Conservation (phyloP, 2,797 vertebrate species). For the Notolabrus celidotus region DNA sequence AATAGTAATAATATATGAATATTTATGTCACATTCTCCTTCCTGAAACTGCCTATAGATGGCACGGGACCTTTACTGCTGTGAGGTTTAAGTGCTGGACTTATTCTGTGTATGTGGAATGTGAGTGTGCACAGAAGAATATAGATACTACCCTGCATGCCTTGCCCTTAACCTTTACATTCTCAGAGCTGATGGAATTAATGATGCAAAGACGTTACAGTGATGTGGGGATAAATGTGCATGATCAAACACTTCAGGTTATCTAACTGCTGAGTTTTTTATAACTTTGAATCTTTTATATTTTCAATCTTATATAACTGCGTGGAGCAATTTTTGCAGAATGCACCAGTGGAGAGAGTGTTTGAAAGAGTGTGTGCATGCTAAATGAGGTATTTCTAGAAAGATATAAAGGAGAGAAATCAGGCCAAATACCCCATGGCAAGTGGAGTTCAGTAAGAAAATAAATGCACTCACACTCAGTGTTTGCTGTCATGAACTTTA, state of each 20-base stretch:
- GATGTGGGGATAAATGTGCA: constrained; percentile 20
- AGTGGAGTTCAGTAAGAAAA: background rate
- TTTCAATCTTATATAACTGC: constrained; percentile 34
- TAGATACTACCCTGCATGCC: background rate
- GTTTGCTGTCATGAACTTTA: constrained; percentile 4
- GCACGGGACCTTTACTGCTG: constrained; percentile 53
- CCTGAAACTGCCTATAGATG: constrained; percentile 58
- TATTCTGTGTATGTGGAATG: constrained; percentile 5
- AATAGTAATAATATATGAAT: constrained; percentile 75
- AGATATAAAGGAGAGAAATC: constrained; percentile 16
- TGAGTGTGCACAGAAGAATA: constrained; percentile 35
- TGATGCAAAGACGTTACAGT: constrained; percentile 4
- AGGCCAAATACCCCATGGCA: background rate
- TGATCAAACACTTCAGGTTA: constrained; percentile 33
- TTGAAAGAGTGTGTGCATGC: constrained; percentile 35
- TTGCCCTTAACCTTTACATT: constrained; percentile 20
- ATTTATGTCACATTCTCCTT: constrained; percentile 68
- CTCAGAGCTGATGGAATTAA: constrained; percentile 26
- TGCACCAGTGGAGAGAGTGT: constrained; percentile 5
- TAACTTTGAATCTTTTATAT: constrained; percentile 51
- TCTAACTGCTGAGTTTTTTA: constrained; percentile 28
- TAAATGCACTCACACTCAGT: background rate
- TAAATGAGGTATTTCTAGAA: constrained; percentile 20
- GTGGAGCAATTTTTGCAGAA: constrained; percentile 28
- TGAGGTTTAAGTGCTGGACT: constrained; percentile 21